Conservation (phyloP, 2,113 vertebrate species). For the Bubo blakistoni region DNA sequence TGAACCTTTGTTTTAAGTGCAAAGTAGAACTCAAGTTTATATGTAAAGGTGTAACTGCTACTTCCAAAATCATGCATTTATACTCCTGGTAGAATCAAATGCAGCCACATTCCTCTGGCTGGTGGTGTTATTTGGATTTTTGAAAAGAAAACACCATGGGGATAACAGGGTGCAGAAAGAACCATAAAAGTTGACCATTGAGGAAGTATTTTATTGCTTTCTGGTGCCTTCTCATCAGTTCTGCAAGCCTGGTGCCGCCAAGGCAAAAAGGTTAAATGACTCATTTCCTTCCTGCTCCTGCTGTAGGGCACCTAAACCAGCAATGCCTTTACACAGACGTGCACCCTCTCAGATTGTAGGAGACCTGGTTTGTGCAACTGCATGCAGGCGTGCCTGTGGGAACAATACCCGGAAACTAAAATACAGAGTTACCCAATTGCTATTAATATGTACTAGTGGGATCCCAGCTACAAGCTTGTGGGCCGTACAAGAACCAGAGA, state of each 20-base stretch:
- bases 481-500: background rate
- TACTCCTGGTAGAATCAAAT: background rate
- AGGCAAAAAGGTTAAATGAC: conserved; percentile 20
- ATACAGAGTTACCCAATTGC: background rate
- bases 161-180: background rate
- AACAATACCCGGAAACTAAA: conserved; percentile 41
- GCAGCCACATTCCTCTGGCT: background rate
- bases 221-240: conserved; percentile 8
- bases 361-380: background rate
- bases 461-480: background rate
- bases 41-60: background rate
- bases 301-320: background rate
- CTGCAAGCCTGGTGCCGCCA: background rate
- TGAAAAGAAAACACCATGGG: background rate
- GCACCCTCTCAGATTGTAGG: accelerated
- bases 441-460: background rate
- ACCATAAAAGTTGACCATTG: background rate
- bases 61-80: background rate
- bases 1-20: background rate
- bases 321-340: background rate
- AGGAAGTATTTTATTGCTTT: conserved; percentile 10
- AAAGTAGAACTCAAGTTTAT: background rate
- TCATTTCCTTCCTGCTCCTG: conserved; percentile 59
- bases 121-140: background rate
- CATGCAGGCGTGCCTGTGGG: background rate